phyloP scores from a whole-genome alignment of 2,888 invertebrate genomes.

The Epiperipatus broadwayi region DNA sequence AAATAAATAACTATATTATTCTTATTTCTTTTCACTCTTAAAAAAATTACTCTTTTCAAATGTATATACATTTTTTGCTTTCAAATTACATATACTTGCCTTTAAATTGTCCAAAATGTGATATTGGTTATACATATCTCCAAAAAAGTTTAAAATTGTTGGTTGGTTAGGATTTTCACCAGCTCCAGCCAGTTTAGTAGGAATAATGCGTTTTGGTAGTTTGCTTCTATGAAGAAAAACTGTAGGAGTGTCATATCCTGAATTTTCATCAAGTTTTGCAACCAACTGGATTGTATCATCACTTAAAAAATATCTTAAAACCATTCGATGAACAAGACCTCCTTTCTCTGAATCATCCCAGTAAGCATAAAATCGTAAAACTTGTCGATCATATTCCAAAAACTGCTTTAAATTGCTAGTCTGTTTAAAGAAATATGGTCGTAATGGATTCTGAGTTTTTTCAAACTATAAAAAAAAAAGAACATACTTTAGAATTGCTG shows the following conservation, averaged over 20 bases:
- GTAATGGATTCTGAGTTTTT: slow-evolving; percentile 28
- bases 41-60: no score
- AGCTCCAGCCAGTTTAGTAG: not conserved
- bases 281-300: slow-evolving; percentile 76
- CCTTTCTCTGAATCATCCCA: slow-evolving; percentile 91
- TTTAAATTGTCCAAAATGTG: no score
- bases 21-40: no score
- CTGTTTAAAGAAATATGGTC: slow-evolving; percentile 26
- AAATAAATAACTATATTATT: no score
- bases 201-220: slow-evolving; percentile 60
- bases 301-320: slow-evolving; percentile 61
- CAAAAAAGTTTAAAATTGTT: no score
- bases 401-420: slow-evolving; percentile 50
- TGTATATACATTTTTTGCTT: no score
- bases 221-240: slow-evolving; percentile 54
- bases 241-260: slow-evolving; percentile 47
- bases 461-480: no score
- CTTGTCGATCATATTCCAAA: slow-evolving; percentile 51
- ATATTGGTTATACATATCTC: no score
- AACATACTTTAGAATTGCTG: no score
- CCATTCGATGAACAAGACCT: no score
- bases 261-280: slow-evolving; percentile 46
- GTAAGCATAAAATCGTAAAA: slow-evolving; percentile 57
- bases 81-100: no score
- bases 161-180: not conserved